These are phyloP conservation scores for Popillia japonica DNA, from an alignment of 1,140 invertebrate genomes.

Conservation along the genomic window DNA sequence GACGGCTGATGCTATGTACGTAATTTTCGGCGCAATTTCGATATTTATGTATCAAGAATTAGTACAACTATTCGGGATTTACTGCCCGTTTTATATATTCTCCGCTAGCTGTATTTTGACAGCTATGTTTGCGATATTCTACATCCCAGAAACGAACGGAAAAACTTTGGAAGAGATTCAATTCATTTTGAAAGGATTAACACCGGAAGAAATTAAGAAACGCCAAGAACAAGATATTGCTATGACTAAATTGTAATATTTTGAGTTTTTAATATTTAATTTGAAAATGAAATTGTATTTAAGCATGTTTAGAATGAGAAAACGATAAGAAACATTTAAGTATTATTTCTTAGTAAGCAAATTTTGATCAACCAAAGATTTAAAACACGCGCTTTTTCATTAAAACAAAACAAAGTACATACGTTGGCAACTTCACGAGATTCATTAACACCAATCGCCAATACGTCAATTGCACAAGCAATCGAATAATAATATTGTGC, in stretches of 20 bases:
- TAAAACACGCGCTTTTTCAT: too few species aligned
- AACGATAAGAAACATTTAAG: not conserved
- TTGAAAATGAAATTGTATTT: not conserved
- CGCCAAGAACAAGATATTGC: not conserved
- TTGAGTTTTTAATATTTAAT: not conserved
- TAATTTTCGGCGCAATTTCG: conserved; percentile 67
- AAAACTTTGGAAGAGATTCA: conserved; percentile 80
- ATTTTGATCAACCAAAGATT: not conserved
- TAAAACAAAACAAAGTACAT: too few species aligned
- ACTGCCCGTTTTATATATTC: conserved; percentile 74
- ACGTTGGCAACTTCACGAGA: too few species aligned
- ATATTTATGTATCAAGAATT: conserved; percentile 71
- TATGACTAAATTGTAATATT: not conserved
- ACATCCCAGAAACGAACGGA: conserved; percentile 82
- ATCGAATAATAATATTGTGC: too few species aligned
- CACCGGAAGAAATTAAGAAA: conserved; percentile 21
- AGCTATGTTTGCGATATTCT: conserved; percentile 68
- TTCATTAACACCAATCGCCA: too few species aligned
- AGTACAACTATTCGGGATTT: conserved; percentile 59
- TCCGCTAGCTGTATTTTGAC: conserved; percentile 67
- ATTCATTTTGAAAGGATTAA: conserved; percentile 54
- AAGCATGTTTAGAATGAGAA: not conserved
- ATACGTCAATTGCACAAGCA: too few species aligned
- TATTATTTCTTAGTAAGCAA: not conserved
- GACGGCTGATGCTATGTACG: conserved; percentile 51